Evolutionary conservation across 2,888 invertebrate genomes (phyloP).

Genomic region (Ormyrus pomaceus): DNA sequence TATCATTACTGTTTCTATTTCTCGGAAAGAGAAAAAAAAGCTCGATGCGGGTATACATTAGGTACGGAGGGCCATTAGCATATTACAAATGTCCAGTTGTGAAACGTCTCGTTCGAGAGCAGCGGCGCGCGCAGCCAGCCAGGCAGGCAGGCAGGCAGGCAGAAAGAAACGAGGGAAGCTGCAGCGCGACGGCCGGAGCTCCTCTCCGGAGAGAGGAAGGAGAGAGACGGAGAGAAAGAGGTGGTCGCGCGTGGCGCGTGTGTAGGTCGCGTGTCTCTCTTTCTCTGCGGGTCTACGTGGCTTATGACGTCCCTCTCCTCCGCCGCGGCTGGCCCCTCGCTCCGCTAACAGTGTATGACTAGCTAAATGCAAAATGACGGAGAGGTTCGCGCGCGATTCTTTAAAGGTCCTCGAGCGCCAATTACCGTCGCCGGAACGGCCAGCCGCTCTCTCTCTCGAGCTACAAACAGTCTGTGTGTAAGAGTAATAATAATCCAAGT

Average conservation of each 20-base stretch:
- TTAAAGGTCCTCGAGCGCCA: slow-evolving; percentile 48
- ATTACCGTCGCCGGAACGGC: slow-evolving; percentile 47
- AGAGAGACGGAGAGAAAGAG: slow-evolving; percentile 37
- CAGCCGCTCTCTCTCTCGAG: slow-evolving; percentile 34
- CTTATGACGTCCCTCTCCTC: neutral
- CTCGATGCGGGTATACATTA: neutral
- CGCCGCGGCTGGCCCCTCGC: slow-evolving; percentile 55
- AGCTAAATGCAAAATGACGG: slow-evolving; percentile 70
- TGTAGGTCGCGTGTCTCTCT: slow-evolving; percentile 70
- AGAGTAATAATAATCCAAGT: slow-evolving; percentile 51
- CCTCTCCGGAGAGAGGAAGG: neutral
- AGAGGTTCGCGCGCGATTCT: slow-evolving; percentile 61
- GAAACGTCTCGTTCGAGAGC: slow-evolving; percentile 46
- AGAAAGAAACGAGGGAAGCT: slow-evolving; percentile 8
- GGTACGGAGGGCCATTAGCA: slow-evolving; percentile 17
- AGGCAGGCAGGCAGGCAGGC: slow-evolving; percentile 4
- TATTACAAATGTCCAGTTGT: slow-evolving; percentile 47
- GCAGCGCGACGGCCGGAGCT: neutral
- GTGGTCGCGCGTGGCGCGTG: slow-evolving; percentile 65
- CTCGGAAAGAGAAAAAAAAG: neutral
- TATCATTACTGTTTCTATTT: slow-evolving; percentile 20
- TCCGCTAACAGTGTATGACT: slow-evolving; percentile 58
- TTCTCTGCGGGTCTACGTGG: neutral
- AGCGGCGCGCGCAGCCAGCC: neutral
- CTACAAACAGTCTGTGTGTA: too few relatives aligned